Conservation (phyloP, 1,140 invertebrate genomes). For the Mamestra configurata region DNA sequence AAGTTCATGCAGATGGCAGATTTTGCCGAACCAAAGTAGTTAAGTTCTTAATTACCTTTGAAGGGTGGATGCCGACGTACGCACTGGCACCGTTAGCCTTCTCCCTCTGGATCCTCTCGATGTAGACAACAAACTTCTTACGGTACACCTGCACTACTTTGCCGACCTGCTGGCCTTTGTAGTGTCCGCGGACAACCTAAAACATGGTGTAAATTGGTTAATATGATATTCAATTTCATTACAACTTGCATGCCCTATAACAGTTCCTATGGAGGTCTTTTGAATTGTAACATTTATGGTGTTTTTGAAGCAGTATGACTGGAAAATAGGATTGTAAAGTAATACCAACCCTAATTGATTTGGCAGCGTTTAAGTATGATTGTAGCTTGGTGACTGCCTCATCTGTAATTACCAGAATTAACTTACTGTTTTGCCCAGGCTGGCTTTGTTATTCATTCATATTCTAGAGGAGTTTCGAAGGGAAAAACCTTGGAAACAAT, state of each 20-base stretch:
- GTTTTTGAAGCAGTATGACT: not conserved
- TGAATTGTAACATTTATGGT: not conserved
- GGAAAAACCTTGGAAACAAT: too few species aligned
- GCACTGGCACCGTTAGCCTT: slow-evolving; percentile 99
- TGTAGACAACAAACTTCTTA: slow-evolving; percentile 99
- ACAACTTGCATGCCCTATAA: not conserved
- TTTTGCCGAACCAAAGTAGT: too few species aligned
- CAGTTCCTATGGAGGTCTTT: not conserved
- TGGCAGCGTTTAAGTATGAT: not conserved
- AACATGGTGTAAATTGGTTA: slow-evolving; percentile 49
- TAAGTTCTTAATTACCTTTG: slow-evolving; percentile 92
- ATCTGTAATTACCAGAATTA: slow-evolving; percentile 30
- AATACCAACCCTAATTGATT: slow-evolving; percentile 24
- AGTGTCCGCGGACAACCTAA: slow-evolving; percentile 98
- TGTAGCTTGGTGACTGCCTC: slow-evolving; percentile 10
- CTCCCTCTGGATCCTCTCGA: slow-evolving; percentile 99
- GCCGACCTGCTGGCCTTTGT: slow-evolving; percentile 99
- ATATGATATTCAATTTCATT: not conserved
- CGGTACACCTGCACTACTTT: slow-evolving; percentile 99
- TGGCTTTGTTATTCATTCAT: too few species aligned
- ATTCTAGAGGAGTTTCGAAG: too few species aligned
- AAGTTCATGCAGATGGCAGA: not conserved
- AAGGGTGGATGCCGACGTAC: slow-evolving; percentile 99
- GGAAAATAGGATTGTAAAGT: not conserved
- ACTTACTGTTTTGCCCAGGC: not conserved